Evolutionary conservation across 2,797 vertebrate genomes (phyloP), one percentile per base, ranked within the genome.

Genomic region (Rhinatrema bivittatum): DNA sequence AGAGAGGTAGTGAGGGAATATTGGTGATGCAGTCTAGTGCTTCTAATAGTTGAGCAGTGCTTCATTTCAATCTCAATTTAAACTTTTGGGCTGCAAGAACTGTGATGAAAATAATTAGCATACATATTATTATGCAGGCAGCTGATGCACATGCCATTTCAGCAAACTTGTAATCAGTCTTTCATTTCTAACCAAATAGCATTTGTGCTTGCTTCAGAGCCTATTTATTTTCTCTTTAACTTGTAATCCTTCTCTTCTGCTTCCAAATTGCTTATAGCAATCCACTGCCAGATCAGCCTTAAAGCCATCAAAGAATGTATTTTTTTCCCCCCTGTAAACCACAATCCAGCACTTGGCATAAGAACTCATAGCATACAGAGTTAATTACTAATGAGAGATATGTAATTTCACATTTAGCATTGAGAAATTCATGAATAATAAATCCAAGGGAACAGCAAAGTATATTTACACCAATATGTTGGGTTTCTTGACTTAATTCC

Each of bases 351-450:
- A 53, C 49, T 72, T 47, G 69, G 65, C 53, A 24, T 62, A 60
- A 60, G 46, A 26, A 54, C 63, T n/a, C 65, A 17, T 41, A 46
- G 70, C 57, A 56, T 56, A 63, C 10, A 16, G 3, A 64, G 63
- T 76, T 68, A 70, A 78, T 85, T 77, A 80, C 77, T 75, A 59
- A 62, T n/a, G n/a, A n/a, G n/a, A n/a, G n/a, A n/a, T n/a, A n/a
- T n/a, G n/a, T n/a, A n/a, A n/a, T n/a, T n/a, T n/a, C n/a, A n/a
- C n/a, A n/a, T n/a, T n/a, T n/a, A n/a, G n/a, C n/a, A n/a, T n/a
- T n/a, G n/a, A n/a, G n/a, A n/a, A n/a, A n/a, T n/a, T n/a, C n/a
- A n/a, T n/a, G n/a, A n/a, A n/a, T n/a, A n/a, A n/a, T n/a, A n/a
- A n/a, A n/a, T n/a, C n/a, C n/a, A n/a, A n/a, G n/a, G n/a, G n/a